Conservation (phyloP, 2,888 invertebrate genomes). For the Scrobipalpa costella region DNA sequence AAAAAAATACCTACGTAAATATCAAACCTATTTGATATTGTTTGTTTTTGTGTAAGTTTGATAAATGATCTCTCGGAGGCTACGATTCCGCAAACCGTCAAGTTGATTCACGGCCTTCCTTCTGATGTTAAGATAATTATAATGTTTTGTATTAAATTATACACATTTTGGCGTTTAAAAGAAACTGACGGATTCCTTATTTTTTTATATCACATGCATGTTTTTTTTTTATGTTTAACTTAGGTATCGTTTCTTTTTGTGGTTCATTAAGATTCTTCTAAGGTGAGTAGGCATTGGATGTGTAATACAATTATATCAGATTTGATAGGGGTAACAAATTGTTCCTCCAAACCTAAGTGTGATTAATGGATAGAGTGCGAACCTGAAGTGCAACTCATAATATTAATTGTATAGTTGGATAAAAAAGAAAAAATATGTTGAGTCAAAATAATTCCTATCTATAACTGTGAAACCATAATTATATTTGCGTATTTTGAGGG, state of each 20-base stretch:
- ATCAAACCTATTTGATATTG: not conserved
- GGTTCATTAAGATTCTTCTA: constrained; percentile 2
- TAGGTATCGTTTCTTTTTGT: not conserved
- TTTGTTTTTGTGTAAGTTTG: constrained; percentile 35
- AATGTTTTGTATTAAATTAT: constrained; percentile 16
- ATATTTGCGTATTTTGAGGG: too few relatives aligned
- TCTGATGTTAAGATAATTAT: constrained; percentile 17
- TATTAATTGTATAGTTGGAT: too few relatives aligned
- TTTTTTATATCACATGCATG: not conserved
- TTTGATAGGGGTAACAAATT: too few relatives aligned
- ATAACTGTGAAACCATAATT: too few relatives aligned
- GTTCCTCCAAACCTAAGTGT: not conserved
- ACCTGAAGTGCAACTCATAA: too few relatives aligned
- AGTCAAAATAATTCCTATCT: too few relatives aligned
- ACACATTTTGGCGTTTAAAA: not conserved
- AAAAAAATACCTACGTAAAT: not conserved
- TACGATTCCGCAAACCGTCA: constrained; percentile 31
- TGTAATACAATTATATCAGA: not conserved
- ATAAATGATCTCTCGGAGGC: constrained; percentile 40
- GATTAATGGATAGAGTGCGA: not conserved
- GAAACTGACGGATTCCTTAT: not conserved
- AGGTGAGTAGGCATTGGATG: not conserved
- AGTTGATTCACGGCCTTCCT: constrained; percentile 35
- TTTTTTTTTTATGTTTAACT: not conserved
- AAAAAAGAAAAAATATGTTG: too few relatives aligned